Evolutionary conservation across 1,140 invertebrate species (phyloP).

Genomic region (Oscheius sp.): DNA sequence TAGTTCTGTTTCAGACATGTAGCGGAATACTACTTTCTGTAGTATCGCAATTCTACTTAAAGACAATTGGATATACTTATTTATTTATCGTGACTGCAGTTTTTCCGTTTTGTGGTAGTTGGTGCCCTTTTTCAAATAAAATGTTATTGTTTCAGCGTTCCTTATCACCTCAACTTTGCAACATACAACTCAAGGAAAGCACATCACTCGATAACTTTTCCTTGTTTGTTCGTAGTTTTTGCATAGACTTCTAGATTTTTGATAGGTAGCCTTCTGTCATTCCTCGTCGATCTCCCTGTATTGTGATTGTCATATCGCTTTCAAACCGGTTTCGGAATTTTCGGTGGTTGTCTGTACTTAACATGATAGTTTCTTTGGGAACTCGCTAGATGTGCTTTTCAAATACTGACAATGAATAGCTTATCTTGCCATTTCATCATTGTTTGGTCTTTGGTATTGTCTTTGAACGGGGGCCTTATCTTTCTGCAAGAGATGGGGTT

Average conservation of each 20-base stretch:
- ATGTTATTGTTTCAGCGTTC: slow-evolving; percentile 47
- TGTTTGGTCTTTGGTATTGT: no score
- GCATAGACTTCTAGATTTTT: background rate
- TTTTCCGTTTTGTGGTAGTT: slow-evolving; percentile 54
- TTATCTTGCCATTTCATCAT: no score
- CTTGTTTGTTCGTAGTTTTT: background rate
- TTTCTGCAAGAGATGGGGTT: no score
- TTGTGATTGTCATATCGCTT: no score
- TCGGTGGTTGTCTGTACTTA: no score
- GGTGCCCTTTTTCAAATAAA: slow-evolving; percentile 17
- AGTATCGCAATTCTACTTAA: slow-evolving; percentile 49
- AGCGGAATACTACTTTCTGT: slow-evolving; percentile 51
- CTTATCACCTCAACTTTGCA: slow-evolving; percentile 52
- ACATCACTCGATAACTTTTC: slow-evolving; percentile 5
- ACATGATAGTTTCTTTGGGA: no score
- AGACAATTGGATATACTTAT: slow-evolving; percentile 55
- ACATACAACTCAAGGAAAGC: slow-evolving; percentile 55
- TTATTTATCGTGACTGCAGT: slow-evolving; percentile 55
- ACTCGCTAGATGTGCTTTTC: no score
- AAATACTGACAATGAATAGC: no score
- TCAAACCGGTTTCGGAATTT: background rate
- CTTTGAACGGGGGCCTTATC: no score
- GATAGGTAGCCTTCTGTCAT: background rate
- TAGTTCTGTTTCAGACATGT: slow-evolving; percentile 43
- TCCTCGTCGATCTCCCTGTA: background rate